phyloP scores from a whole-genome alignment of 2,797 vertebrate species.

The Enteromius fasciolatus region DNA sequence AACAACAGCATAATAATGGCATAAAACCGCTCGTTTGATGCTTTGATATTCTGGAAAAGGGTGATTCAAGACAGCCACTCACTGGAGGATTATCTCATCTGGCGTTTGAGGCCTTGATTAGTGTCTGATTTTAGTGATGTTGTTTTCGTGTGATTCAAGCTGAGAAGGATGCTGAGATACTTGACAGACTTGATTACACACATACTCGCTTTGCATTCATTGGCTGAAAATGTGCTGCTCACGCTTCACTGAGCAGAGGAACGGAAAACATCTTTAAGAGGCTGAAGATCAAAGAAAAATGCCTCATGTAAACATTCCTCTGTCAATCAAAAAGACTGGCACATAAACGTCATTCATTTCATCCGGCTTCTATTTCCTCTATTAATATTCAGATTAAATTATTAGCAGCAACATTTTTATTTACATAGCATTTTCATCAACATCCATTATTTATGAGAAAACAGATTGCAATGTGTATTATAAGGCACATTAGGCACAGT shows the following conservation, averaged over 20 bases:
- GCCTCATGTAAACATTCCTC: conserved; percentile 13
- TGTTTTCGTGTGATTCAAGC: conserved; percentile 36
- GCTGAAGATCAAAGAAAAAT: conserved; percentile 12
- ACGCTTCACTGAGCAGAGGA: background rate
- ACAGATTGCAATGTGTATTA: background rate
- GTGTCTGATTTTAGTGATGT: conserved; percentile 35
- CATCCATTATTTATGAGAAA: conserved; percentile 11
- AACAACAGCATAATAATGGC: background rate
- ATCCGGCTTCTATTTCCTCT: background rate
- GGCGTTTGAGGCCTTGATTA: conserved; percentile 37
- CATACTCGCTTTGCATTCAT: conserved; percentile 31
- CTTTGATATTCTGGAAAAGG: conserved; percentile 32
- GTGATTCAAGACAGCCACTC: conserved; percentile 31
- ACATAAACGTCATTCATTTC: background rate
- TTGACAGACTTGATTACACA: conserved; percentile 44
- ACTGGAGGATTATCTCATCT: conserved; percentile 37
- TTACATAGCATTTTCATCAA: background rate
- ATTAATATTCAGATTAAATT: conserved; percentile 22
- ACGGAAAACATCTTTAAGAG: conserved; percentile 24
- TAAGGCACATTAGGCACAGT: background rate
- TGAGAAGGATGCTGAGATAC: conserved; percentile 41
- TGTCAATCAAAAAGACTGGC: conserved; percentile 40
- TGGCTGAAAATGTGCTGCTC: conserved; percentile 32
- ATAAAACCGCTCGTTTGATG: conserved; percentile 1
- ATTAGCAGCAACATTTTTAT: conserved; percentile 27